Percentiles rank a stretch among this genome's conserved stretches.
phyloP scores from a whole-genome alignment of 2,888 invertebrate species.

The Limnephilus auricula region DNA sequence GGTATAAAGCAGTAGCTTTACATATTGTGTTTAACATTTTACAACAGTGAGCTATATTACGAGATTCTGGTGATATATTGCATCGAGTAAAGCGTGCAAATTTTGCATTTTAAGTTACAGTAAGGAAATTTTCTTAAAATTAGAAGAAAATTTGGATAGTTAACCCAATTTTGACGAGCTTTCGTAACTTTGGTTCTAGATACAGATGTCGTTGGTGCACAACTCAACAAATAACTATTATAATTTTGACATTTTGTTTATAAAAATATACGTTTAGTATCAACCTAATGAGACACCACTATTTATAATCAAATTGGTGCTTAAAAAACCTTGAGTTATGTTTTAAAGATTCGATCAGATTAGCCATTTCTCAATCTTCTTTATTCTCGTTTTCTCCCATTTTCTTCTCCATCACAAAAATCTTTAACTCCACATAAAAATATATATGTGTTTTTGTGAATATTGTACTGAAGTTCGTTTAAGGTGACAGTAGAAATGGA shows the following conservation, averaged over 20 bases:
- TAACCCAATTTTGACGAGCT: not conserved
- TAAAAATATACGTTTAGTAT: not conserved
- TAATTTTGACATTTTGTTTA: not conserved
- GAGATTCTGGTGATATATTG: not conserved
- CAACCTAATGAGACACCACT: too few relatives aligned
- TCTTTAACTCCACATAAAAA: not conserved
- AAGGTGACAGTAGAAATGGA: not conserved
- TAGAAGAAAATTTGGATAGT: too few relatives aligned
- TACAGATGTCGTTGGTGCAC: not conserved
- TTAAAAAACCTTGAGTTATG: not conserved
- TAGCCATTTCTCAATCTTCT: not conserved
- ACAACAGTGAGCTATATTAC: not conserved
- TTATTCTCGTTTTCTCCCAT: not conserved
- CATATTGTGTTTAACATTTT: not conserved
- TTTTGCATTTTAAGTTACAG: not conserved
- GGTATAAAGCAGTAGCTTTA: not conserved
- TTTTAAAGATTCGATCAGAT: not conserved
- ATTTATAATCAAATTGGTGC: not conserved
- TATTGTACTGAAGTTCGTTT: not conserved
- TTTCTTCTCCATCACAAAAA: not conserved
- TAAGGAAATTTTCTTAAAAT: not conserved
- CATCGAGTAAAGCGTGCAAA: not conserved
- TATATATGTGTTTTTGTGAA: not conserved
- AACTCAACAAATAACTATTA: not conserved
- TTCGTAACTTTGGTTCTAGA: not conserved